These are phyloP conservation scores for Hydrotaea diabolus DNA, from an alignment of 2,888 invertebrate species.

Conservation along the genomic window DNA sequence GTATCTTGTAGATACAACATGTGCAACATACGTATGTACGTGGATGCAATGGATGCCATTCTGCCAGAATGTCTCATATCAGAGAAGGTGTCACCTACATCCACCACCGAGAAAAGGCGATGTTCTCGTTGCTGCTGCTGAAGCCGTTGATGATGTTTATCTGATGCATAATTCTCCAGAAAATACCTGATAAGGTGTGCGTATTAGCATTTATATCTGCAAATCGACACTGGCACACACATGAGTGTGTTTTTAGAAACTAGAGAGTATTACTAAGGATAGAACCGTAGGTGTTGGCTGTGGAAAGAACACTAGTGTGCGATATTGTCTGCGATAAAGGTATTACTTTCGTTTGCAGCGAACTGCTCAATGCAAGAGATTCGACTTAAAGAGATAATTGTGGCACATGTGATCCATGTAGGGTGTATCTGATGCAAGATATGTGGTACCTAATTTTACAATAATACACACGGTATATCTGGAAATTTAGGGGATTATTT, in stretches of 20 bases:
- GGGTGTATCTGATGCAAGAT: background rate
- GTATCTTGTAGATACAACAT: constrained; percentile 17
- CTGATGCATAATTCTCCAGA: constrained; percentile 59
- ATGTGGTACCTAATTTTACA: background rate
- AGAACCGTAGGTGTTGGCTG: background rate
- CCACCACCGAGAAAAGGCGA: too few relatives aligned
- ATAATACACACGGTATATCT: background rate
- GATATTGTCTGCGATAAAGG: constrained; percentile 27
- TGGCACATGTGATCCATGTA: background rate
- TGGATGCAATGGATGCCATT: constrained; percentile 1
- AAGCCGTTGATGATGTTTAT: constrained; percentile 51
- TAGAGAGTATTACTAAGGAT: constrained; percentile 4
- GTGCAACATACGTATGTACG: background rate
- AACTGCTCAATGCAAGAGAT: background rate
- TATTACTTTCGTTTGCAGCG: background rate
- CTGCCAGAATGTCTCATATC: constrained; percentile 1
- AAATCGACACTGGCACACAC: background rate
- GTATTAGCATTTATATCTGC: constrained; percentile 58
- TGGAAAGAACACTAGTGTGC: constrained; percentile 11
- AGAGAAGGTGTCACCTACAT: constrained; percentile 60
- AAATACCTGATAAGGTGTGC: constrained; percentile 65
- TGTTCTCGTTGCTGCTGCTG: background rate
- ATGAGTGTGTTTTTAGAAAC: background rate
- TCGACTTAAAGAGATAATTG: constrained; percentile 13
- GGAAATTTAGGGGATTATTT: too few relatives aligned